These are phyloP conservation scores for Probaryconus sp. DNA, from an alignment of 1,140 invertebrate species.

Conservation along the genomic window DNA sequence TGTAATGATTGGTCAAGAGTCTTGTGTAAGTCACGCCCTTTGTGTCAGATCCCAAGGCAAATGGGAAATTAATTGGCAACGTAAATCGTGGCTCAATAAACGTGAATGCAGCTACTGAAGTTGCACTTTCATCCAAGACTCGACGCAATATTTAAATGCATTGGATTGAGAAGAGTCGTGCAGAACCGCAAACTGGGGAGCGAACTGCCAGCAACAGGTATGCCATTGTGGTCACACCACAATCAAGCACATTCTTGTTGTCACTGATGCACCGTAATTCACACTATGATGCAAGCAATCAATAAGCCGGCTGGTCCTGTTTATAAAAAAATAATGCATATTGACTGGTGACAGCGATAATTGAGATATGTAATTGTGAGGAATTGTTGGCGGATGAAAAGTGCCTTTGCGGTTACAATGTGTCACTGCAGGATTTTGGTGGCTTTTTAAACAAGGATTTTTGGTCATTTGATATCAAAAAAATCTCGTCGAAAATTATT, in stretches of 20 bases:
- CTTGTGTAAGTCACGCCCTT: too few species aligned
- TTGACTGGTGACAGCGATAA: conserved; percentile 19
- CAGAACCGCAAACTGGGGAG: conserved; percentile 36
- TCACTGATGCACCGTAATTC: conserved; percentile 51
- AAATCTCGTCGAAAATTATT: too few species aligned
- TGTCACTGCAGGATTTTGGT: too few species aligned
- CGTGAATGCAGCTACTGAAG: neutral
- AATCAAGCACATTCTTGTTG: conserved; percentile 55
- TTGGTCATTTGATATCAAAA: too few species aligned
- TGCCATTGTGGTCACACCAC: conserved; percentile 54
- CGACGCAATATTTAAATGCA: conserved; percentile 30
- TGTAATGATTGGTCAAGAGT: too few species aligned
- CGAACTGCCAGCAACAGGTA: conserved; percentile 60
- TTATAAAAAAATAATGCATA: conserved; percentile 38
- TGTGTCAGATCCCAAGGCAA: too few species aligned
- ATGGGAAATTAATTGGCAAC: neutral
- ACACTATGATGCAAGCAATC: conserved; percentile 51
- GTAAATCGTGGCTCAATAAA: neutral
- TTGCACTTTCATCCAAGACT: neutral
- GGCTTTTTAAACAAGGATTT: too few species aligned
- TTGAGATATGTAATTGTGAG: conserved; percentile 1
- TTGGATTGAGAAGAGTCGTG: conserved; percentile 31
- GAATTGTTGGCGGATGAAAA: too few species aligned
- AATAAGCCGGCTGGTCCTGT: conserved; percentile 33
- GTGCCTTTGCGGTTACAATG: too few species aligned